A percentile compares a stretch with the other conserved stretches of the same genome.
Evolutionary conservation across 2,888 invertebrate species (phyloP).

Genomic region (Pyrocoelia pectoralis): DNA sequence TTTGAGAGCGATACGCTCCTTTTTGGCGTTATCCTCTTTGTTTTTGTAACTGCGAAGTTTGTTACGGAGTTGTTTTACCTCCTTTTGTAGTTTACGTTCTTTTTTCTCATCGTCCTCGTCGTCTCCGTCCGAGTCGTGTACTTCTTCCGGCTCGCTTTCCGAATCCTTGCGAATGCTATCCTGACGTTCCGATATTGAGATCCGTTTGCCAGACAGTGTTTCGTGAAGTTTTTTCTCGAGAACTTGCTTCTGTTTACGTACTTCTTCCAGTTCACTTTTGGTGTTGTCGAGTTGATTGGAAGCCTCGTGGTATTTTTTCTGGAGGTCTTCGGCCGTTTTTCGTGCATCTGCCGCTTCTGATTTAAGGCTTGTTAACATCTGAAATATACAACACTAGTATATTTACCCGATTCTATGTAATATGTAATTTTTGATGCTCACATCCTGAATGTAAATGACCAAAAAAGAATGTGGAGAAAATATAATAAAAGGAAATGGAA

Average conservation of each 20-base stretch:
- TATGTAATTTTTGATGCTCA: too few species aligned
- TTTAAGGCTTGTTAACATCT: conserved; percentile 72
- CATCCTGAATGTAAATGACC: too few species aligned
- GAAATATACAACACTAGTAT: too few species aligned
- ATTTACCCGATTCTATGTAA: too few species aligned
- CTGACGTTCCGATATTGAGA: conserved; percentile 59
- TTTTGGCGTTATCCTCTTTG: conserved; percentile 75
- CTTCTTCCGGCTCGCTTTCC: conserved; percentile 67
- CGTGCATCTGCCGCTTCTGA: conserved; percentile 79
- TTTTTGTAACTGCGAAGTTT: conserved; percentile 67
- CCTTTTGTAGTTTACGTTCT: conserved; percentile 67
- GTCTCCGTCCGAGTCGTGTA: conserved; percentile 70
- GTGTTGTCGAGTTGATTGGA: conserved; percentile 80
- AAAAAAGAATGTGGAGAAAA: too few species aligned
- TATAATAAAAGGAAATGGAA: too few species aligned
- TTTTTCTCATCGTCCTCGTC: conserved; percentile 73
- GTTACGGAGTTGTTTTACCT: conserved; percentile 71
- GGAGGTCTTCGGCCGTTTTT: conserved; percentile 80
- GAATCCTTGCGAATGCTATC: conserved; percentile 61
- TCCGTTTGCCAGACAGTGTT: conserved; percentile 59
- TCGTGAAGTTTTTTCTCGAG: conserved; percentile 80
- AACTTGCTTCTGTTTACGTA: conserved; percentile 77
- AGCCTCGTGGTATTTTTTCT: conserved; percentile 78
- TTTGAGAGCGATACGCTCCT: conserved; percentile 79
- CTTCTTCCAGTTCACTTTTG: conserved; percentile 80